These are phyloP conservation scores for Trachelus tabidus DNA, from an alignment of 2,888 invertebrate species.

Conservation along the genomic window DNA sequence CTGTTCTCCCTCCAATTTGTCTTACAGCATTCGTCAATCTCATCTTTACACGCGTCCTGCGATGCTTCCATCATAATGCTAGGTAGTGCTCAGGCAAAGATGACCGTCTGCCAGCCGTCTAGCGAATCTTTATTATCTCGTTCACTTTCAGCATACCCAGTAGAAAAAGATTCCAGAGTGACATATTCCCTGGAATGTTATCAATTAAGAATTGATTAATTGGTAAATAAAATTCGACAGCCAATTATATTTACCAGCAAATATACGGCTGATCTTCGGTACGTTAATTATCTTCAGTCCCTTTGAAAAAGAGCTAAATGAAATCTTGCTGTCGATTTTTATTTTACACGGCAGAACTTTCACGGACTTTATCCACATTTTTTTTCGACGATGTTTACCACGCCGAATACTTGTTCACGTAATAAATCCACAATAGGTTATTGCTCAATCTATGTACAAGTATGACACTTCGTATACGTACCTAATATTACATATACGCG, in stretches of 20 bases:
- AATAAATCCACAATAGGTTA: background rate
- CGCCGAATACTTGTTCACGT: background rate
- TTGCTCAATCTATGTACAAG: background rate
- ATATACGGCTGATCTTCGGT: background rate
- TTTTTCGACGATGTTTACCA: background rate
- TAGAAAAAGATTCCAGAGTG: background rate
- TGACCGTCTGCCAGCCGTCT: background rate
- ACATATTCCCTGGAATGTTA: background rate
- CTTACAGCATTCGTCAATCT: slow-evolving; percentile 28
- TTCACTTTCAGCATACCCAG: background rate
- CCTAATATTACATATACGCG: too few species aligned
- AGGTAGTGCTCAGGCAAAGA: background rate
- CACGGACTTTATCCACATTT: background rate
- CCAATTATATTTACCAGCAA: background rate
- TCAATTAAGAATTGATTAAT: background rate
- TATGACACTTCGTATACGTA: too few species aligned
- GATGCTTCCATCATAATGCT: background rate
- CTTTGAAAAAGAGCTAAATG: background rate
- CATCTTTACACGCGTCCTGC: slow-evolving; percentile 20
- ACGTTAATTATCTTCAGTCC: background rate
- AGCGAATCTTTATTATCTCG: background rate
- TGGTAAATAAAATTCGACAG: background rate
- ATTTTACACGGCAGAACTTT: background rate
- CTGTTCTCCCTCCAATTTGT: slow-evolving; percentile 24
- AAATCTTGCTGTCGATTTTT: background rate